Evolutionary conservation across 2,888 invertebrate genomes (phyloP).

Genomic region (Chydorus sphaericus): DNA sequence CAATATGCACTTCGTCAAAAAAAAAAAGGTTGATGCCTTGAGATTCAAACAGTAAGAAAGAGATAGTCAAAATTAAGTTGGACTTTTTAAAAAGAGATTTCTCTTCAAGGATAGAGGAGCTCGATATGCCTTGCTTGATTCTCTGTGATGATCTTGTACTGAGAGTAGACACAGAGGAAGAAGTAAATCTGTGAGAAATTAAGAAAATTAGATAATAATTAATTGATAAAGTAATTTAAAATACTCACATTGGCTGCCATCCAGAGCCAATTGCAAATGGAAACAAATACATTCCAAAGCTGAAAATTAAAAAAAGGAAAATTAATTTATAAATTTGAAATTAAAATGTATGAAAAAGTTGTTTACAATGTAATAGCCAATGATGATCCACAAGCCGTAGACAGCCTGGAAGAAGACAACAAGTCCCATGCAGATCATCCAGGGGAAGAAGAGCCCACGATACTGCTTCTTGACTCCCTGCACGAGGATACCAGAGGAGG

Average conservation of each 20-base stretch:
- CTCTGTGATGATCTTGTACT: conserved; percentile 62
- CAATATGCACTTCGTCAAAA: background rate
- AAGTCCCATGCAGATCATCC: conserved; percentile 52
- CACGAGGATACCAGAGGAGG: conserved; percentile 43
- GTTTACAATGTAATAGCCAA: conserved; percentile 81
- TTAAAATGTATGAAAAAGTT: conserved; percentile 2
- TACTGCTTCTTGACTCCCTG: conserved; percentile 50
- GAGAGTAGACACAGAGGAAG: conserved; percentile 70
- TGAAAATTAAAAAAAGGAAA: conserved; percentile 26
- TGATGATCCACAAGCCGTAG: conserved; percentile 71
- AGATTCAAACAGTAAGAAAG: background rate
- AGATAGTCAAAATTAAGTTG: no score
- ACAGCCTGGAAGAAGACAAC: conserved; percentile 57
- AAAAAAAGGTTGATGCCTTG: background rate
- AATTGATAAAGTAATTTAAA: conserved; percentile 11
- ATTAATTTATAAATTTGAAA: background rate
- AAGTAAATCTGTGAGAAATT: conserved; percentile 57
- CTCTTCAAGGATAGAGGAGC: conserved; percentile 45
- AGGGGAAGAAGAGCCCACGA: conserved; percentile 66
- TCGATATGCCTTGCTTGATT: conserved; percentile 79
- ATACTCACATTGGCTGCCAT: conserved; percentile 68
- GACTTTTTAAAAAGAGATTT: background rate
- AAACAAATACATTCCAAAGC: conserved; percentile 63
- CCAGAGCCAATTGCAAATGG: conserved; percentile 63
- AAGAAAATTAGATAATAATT: conserved; percentile 13